phyloP scores from a whole-genome alignment of 2,797 vertebrate species.

The Lacerta viridis region DNA sequence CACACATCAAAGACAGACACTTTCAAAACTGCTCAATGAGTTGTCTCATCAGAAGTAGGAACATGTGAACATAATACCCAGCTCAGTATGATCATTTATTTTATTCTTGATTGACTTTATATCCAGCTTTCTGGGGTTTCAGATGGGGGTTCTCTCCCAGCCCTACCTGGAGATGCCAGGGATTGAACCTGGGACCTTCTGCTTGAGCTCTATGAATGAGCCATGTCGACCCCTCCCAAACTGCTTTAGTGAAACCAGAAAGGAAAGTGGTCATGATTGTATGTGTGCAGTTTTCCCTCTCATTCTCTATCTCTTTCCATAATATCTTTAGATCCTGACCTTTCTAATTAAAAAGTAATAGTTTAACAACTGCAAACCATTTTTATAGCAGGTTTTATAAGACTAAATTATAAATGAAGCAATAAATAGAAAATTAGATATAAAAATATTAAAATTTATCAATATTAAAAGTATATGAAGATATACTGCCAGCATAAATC shows the following conservation, averaged over 20 bases:
- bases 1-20: background rate
- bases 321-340: background rate
- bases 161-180: too few species aligned
- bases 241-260: background rate
- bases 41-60: background rate
- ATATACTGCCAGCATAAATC: conserved; percentile 2
- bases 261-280: background rate
- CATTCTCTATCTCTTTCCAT: background rate
- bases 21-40: background rate
- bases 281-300: background rate
- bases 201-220: too few species aligned
- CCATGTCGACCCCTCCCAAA: too few species aligned
- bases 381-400: background rate
- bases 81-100: too few species aligned
- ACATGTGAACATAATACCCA: background rate
- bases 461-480: background rate
- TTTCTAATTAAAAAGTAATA: conserved; percentile 12
- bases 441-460: conserved; percentile 18
- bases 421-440: conserved; percentile 16
- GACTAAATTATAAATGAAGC: conserved; percentile 17
- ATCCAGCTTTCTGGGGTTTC: too few species aligned
- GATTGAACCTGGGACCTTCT: too few species aligned
- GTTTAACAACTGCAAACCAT: background rate
- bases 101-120: too few species aligned
- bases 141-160: too few species aligned